Evolutionary conservation across 1,140 invertebrate species (phyloP).

Genomic region (Babylonia areolata): DNA sequence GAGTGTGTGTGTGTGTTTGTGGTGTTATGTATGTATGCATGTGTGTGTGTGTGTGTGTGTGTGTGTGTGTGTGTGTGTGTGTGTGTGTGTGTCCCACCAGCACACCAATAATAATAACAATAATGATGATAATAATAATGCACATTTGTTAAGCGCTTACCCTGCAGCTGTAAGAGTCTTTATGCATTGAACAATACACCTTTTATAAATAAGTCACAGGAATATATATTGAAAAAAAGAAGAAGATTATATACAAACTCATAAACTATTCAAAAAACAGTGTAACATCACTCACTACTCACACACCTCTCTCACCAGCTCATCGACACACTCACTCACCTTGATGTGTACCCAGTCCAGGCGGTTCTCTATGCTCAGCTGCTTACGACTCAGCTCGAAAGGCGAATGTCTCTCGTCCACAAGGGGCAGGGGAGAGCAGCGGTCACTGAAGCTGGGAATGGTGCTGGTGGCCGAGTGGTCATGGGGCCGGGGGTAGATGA

Average conservation of each 20-base stretch:
- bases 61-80: constrained; percentile 11
- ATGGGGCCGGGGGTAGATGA: constrained; percentile 67
- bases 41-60: constrained; percentile 1
- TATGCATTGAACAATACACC: no score
- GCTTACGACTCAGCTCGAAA: background rate
- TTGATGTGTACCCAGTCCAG: constrained; percentile 26
- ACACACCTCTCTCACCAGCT: no score
- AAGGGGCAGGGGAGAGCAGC: constrained; percentile 20
- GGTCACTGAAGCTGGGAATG: constrained; percentile 40
- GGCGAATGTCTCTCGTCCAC: constrained; percentile 13
- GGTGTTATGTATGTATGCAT: background rate
- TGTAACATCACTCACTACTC: no score
- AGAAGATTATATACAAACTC: no score
- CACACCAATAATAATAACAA: no score
- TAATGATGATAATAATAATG: no score
- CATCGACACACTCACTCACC: background rate
- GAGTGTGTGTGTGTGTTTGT: background rate
- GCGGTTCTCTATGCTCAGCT: constrained; percentile 14
- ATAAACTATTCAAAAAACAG: no score
- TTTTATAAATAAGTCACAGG: no score
- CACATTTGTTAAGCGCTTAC: no score
- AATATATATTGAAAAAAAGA: no score
- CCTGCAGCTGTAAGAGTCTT: no score
- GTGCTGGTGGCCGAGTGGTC: constrained; percentile 48
- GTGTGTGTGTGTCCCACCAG: background rate